A percentile compares a stretch with the other conserved stretches of the same genome.
These are phyloP conservation scores for Spizaetus ornatus DNA, from an alignment of 2,113 vertebrate genomes.

Conservation along the genomic window DNA sequence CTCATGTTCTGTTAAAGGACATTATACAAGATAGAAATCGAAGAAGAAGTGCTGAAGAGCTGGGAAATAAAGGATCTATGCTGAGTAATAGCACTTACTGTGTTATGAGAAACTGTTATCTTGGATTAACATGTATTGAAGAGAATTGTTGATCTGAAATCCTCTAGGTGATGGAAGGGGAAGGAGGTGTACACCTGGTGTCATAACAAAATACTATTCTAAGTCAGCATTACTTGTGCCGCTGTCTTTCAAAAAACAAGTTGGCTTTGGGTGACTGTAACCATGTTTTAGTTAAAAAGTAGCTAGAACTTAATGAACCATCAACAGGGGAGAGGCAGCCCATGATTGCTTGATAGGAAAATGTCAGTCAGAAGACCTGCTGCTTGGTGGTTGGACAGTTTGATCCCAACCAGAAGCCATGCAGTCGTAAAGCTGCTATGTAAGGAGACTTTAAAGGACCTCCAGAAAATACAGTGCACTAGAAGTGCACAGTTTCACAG, in stretches of 20 bases:
- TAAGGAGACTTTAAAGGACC: neutral
- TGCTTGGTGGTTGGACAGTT: neutral
- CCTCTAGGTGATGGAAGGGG: neutral
- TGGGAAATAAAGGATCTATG: neutral
- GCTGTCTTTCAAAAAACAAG: neutral
- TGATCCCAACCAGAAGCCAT: neutral
- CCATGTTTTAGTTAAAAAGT: neutral
- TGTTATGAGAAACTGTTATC: rapidly evolving
- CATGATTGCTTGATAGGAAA: neutral
- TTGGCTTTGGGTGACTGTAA: neutral
- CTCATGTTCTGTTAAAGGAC: neutral
- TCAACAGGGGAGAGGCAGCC: neutral
- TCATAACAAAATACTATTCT: neutral
- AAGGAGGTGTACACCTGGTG: neutral
- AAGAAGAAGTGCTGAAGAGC: neutral
- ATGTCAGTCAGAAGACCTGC: neutral
- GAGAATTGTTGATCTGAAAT: neutral
- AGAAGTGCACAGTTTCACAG: neutral
- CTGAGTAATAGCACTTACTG: neutral
- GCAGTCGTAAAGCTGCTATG: neutral
- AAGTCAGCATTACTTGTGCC: neutral
- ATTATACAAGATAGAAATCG: neutral
- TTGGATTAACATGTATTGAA: neutral
- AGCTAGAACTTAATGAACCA: neutral
- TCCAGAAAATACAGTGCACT: neutral